phyloP scores from a whole-genome alignment of 2,888 invertebrate species.

The Ypsolopha scabrella region DNA sequence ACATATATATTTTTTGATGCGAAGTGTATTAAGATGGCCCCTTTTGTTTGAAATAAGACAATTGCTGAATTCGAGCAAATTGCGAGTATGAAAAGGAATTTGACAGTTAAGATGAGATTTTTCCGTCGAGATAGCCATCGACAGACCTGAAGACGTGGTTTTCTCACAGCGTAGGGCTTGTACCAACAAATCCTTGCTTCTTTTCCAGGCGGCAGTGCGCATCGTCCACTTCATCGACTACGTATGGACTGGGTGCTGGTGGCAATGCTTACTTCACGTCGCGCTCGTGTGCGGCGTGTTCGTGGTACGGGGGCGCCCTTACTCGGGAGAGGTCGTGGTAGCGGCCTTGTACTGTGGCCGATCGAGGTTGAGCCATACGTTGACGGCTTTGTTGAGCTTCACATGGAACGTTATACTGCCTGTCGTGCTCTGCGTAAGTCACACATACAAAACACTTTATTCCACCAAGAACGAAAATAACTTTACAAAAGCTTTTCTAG shows the following conservation, averaged over 20 bases:
- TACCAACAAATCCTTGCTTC: not conserved
- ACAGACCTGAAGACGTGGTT: not conserved
- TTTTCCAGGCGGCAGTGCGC: constrained; percentile 76
- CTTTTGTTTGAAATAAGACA: too few relatives aligned
- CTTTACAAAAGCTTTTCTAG: too few relatives aligned
- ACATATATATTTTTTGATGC: too few relatives aligned
- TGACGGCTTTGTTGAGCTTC: constrained; percentile 80
- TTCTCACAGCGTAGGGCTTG: not conserved
- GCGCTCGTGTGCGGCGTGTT: constrained; percentile 85
- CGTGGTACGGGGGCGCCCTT: constrained; percentile 87
- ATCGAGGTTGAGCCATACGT: constrained; percentile 45
- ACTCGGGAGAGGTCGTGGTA: constrained; percentile 79
- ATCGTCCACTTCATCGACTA: constrained; percentile 89
- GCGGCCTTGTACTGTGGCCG: constrained; percentile 54
- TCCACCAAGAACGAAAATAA: too few relatives aligned
- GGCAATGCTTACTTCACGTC: constrained; percentile 84
- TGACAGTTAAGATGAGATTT: too few relatives aligned
- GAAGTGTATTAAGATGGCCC: too few relatives aligned
- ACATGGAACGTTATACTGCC: constrained; percentile 91
- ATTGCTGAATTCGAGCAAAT: too few relatives aligned
- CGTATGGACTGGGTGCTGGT: constrained; percentile 88
- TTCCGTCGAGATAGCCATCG: not conserved
- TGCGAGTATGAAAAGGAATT: too few relatives aligned
- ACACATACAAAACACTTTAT: too few relatives aligned
- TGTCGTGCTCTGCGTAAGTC: constrained; percentile 81